phyloP scores from a whole-genome alignment of 2,797 vertebrate genomes.

The Menidia menidia region DNA sequence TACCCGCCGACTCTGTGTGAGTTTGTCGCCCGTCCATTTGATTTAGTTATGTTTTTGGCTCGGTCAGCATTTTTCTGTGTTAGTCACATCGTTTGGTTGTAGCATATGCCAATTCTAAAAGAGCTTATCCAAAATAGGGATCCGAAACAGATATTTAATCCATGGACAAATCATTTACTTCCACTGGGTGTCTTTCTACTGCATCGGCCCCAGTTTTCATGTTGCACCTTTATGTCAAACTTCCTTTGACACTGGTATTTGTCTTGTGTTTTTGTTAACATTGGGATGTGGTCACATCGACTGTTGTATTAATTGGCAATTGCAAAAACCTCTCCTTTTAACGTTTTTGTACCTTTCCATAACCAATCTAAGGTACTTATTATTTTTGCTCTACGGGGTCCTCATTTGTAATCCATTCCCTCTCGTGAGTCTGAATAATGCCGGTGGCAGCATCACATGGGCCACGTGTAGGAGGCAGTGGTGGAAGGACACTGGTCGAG shows the following conservation, averaged over 20 bases:
- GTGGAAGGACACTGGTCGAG: slow-evolving; percentile 52
- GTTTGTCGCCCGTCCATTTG: neutral
- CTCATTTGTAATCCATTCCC: slow-evolving; percentile 26
- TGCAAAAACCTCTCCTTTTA: neutral
- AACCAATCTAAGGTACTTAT: slow-evolving; percentile 2
- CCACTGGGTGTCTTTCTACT: neutral
- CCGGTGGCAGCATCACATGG: slow-evolving; percentile 33
- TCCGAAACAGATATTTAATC: neutral
- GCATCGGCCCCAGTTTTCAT: neutral
- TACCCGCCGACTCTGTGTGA: slow-evolving; percentile 15
- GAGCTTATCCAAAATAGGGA: neutral
- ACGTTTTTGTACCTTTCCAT: slow-evolving; percentile 4
- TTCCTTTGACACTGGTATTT: neutral
- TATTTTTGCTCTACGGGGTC: slow-evolving; percentile 20
- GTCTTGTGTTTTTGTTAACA: neutral
- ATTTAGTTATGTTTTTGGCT: too few species aligned
- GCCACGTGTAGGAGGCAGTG: slow-evolving; percentile 59
- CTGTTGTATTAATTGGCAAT: too few species aligned
- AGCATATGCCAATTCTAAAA: neutral
- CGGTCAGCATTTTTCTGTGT: neutral
- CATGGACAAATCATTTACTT: neutral
- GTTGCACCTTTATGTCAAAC: neutral
- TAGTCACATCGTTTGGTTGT: neutral
- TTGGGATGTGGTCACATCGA: neutral
- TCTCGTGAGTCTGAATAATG: slow-evolving; percentile 42